Evolutionary conservation across 2,888 invertebrate species (phyloP), one percentile per base, ranked within the genome.

Genomic region (Drepanosiphum platanoidis): DNA sequence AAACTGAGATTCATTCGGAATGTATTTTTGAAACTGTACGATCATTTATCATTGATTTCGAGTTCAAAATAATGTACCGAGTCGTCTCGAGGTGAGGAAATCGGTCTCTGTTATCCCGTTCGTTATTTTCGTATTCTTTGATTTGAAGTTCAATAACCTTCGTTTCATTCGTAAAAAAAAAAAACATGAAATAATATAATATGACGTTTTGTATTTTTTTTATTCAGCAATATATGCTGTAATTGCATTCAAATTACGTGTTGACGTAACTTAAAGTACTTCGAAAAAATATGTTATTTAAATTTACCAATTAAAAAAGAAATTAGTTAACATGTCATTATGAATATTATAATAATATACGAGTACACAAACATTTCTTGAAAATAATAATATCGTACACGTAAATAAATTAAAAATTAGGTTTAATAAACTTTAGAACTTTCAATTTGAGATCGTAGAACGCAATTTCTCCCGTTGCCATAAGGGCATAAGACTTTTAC

Each of bases 341-440:
- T 0, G 8, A 18, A 1, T 13, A 42, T 18, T 52, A 52, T 52
- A 18, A 18, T 1, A 52, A 39, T 52, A 52, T 52, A 52, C n/a
- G 5, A 52, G 22, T 52, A 52, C 22, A 52, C 22, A 22, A 52
- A 22, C 3, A 5, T 22, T 3, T 18, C 22, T 13, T 64, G 13
- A 8, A 42, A 71, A 42, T 30, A 5, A 42, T 42, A 46, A 15
- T 30, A 15, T 72, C 3, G 7, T 13, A 42, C 18, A 72, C 52
- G 32, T 74, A n/a, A 74, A 34, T 74, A 46, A 74, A 74, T 9
- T 11, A 52, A 74, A 34, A n/a, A 58, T 34, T 13, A 52, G 52
- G n/a, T n/a, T 34, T 22, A 75, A 75, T 34, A 58, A 75, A 75
- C 52, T 13, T 75, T n/a, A 36, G 52, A 32, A 58, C 7, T 75